Base-by-base conservation (phyloP, 2,888 invertebrate species). In the Drosophila silvestris region DNA sequence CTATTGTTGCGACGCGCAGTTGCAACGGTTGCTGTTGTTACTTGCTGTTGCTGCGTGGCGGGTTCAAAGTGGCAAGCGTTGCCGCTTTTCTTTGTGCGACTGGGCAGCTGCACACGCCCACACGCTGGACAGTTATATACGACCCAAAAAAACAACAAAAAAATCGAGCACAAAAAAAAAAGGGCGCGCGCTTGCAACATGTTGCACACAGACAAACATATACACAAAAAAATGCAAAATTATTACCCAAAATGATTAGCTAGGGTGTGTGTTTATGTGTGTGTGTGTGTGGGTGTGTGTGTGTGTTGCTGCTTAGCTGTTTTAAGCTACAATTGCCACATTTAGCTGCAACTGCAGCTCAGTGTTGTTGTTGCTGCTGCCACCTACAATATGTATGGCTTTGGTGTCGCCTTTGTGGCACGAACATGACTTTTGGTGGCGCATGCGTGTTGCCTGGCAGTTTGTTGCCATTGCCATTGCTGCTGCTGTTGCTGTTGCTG, bases 381-480 rank as follows among this genome's bases (percentile, higher is more conserved):
- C 85, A 85, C 85, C 85, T 85, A 85, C 85, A 85, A 85, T 85
- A 85, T 88, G 83, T 85, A 87, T 85, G 88, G 88, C 85, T 77
- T 83, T 80, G 86, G 81, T 85, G 85, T 85, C 85, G 88, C 85
- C 76, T 81, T 79, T 86, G 89, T 89, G 89, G 89, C 86, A 89
- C 82, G 89, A 89, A 89, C 89, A 89, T 87, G 89, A 87, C 89
- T 89, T 89, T 87, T 84, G 89, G 85, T 81, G 79, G 89, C 87
- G 89, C 90, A 89, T 90, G 89, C 89, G 89, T 89, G 89, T 81
- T 87, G 85, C 79, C 79, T 84, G 90, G 89, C 89, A 84, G 87
- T 89, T 89, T 90, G 83, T 74, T 81, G 82, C 82, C 75, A 66
- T 63, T 81, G 81, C 80, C 50, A 70, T 52, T 63, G 80, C 56